Conservation (phyloP, 2,113 vertebrate genomes). For the Solea senegalensis region DNA sequence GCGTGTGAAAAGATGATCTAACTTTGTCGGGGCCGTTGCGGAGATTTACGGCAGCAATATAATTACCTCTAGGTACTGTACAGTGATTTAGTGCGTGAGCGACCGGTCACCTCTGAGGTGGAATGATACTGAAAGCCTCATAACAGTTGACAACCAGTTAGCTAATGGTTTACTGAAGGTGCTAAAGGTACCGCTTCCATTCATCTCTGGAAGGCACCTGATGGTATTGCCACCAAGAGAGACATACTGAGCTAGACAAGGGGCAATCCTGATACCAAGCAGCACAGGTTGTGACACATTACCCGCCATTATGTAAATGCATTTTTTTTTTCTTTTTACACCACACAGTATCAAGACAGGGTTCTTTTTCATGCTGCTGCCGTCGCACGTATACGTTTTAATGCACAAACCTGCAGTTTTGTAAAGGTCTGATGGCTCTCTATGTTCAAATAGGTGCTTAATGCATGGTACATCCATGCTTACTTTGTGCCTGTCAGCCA, state of each 20-base stretch:
- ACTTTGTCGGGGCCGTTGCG: slow-evolving; percentile 33
- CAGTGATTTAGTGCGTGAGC: slow-evolving; percentile 43
- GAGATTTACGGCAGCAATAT: slow-evolving; percentile 55
- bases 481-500: slow-evolving; percentile 30
- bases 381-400: slow-evolving; percentile 4
- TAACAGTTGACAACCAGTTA: slow-evolving; percentile 54
- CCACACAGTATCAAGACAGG: slow-evolving; percentile 18
- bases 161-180: slow-evolving; percentile 51
- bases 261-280: slow-evolving; percentile 43
- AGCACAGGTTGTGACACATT: slow-evolving; percentile 45
- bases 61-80: slow-evolving; percentile 63
- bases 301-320: slow-evolving; percentile 57
- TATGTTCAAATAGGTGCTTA: slow-evolving; percentile 16
- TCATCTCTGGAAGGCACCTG: slow-evolving; percentile 45
- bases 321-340: slow-evolving; percentile 23
- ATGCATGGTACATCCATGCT: slow-evolving; percentile 23
- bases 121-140: slow-evolving; percentile 51
- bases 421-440: neutral
- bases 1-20: slow-evolving; percentile 44
- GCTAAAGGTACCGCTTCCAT: slow-evolving; percentile 39
- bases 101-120: slow-evolving; percentile 48
- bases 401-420: slow-evolving; percentile 5
- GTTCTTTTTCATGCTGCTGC: slow-evolving; percentile 15
- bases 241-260: slow-evolving; percentile 42
- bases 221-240: slow-evolving; percentile 62